Percentiles rank a stretch among this genome's conserved stretches.
Evolutionary conservation across 2,888 invertebrate species (phyloP).

Genomic region (Syritta pipiens): DNA sequence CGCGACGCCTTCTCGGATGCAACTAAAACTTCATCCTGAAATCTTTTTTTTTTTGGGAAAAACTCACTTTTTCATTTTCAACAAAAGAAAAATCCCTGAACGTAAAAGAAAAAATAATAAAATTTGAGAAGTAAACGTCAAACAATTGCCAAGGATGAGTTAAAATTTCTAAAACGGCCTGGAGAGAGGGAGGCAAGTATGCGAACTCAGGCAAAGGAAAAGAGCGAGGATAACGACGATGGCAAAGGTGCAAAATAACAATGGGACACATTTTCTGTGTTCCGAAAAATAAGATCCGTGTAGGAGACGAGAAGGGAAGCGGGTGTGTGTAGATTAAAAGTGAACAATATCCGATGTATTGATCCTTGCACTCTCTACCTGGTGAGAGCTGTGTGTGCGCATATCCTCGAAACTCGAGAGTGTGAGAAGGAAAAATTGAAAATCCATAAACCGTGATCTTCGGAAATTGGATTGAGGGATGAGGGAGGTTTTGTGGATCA

Average conservation of each 20-base stretch:
- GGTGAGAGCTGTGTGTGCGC: neutral
- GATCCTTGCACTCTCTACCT: slow-evolving; percentile 31
- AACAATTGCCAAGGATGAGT: slow-evolving; percentile 10
- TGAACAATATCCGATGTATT: slow-evolving; percentile 61
- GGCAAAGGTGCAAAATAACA: slow-evolving; percentile 67
- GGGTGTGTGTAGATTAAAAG: slow-evolving; percentile 46
- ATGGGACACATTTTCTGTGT: slow-evolving; percentile 41
- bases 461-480: slow-evolving; percentile 42
- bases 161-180: too few relatives aligned
- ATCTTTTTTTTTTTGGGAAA: too few relatives aligned
- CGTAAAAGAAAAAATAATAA: too few relatives aligned
- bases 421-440: neutral
- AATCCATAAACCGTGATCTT: slow-evolving; percentile 52
- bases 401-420: neutral
- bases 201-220: neutral
- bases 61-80: too few relatives aligned
- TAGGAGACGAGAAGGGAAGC: slow-evolving; percentile 20
- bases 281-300: slow-evolving; percentile 3
- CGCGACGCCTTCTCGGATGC: slow-evolving; percentile 36
- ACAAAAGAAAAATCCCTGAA: too few relatives aligned
- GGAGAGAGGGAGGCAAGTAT: slow-evolving; percentile 9
- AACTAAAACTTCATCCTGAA: slow-evolving; percentile 43
- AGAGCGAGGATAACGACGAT: too few relatives aligned
- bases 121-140: slow-evolving; percentile 33
- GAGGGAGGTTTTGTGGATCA: slow-evolving; percentile 20